These are phyloP conservation scores for Lepidochrysops patricia DNA, from an alignment of 2,888 invertebrate species.

Conservation along the genomic window DNA sequence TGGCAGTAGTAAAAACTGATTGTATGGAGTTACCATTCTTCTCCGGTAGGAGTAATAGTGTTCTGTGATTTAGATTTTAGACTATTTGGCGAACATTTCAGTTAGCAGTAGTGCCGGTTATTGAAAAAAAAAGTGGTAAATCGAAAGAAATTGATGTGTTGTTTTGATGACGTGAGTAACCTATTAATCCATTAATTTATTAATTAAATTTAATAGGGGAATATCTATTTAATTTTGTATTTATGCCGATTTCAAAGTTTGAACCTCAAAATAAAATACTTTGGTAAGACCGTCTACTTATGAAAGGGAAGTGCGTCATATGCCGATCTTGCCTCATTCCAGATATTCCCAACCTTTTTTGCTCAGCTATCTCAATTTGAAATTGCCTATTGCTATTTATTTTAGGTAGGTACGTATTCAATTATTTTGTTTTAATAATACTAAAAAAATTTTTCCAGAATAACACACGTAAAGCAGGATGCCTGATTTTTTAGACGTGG, in stretches of 20 bases:
- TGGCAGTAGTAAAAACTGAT: too few species aligned
- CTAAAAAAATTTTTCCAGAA: neutral
- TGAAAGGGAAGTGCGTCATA: conserved; percentile 5
- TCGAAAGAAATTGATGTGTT: neutral
- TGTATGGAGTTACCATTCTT: too few species aligned
- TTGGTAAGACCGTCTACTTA: neutral
- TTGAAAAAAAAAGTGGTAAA: neutral
- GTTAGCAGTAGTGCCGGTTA: too few species aligned
- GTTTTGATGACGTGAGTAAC: neutral
- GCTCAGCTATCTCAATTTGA: too few species aligned
- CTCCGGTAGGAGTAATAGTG: too few species aligned
- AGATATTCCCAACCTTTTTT: too few species aligned
- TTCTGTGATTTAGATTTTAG: too few species aligned
- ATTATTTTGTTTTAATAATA: too few species aligned
- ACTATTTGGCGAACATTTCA: too few species aligned
- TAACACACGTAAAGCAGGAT: neutral
- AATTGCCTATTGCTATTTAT: too few species aligned
- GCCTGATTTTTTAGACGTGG: conserved; percentile 3
- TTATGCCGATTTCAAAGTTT: neutral
- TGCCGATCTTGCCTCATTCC: conserved; percentile 6
- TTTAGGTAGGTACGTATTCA: too few species aligned
- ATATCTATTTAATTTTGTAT: neutral
- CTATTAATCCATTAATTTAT: neutral
- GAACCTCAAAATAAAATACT: conserved; percentile 6
- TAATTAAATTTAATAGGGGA: neutral